Conservation (phyloP, 2,888 invertebrate genomes). For the Leptura quadrifasciata region DNA sequence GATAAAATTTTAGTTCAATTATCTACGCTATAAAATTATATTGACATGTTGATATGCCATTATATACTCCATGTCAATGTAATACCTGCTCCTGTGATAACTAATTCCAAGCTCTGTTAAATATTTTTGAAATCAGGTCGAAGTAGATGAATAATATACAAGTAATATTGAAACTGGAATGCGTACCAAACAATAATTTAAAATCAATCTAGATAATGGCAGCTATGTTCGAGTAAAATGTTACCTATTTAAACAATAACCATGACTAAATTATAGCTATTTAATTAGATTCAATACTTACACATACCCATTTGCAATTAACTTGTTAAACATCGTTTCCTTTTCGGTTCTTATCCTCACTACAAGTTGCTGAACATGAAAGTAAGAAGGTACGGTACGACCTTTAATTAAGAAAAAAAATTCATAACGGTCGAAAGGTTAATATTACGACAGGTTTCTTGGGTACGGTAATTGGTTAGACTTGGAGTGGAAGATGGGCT, state of each 20-base stretch:
- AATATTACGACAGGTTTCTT: conserved; percentile 55
- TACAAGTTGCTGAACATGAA: conserved; percentile 37
- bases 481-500: conserved; percentile 45
- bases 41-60: no score
- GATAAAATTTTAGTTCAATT: no score
- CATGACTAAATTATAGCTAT: neutral
- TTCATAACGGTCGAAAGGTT: conserved; percentile 56
- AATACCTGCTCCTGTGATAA: no score
- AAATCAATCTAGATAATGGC: neutral
- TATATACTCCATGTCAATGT: no score
- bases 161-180: no score
- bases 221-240: neutral
- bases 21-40: no score
- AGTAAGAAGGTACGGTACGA: conserved; percentile 50
- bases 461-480: conserved; percentile 47
- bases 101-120: no score
- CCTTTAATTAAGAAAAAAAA: conserved; percentile 48
- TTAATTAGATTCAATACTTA: neutral
- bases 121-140: no score
- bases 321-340: neutral
- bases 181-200: no score
- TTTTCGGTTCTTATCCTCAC: neutral
- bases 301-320: neutral
- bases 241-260: neutral
- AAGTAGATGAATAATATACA: no score